Evolutionary conservation across 2,797 vertebrate genomes (phyloP).

Genomic region (Eurystomus glaucurus): DNA sequence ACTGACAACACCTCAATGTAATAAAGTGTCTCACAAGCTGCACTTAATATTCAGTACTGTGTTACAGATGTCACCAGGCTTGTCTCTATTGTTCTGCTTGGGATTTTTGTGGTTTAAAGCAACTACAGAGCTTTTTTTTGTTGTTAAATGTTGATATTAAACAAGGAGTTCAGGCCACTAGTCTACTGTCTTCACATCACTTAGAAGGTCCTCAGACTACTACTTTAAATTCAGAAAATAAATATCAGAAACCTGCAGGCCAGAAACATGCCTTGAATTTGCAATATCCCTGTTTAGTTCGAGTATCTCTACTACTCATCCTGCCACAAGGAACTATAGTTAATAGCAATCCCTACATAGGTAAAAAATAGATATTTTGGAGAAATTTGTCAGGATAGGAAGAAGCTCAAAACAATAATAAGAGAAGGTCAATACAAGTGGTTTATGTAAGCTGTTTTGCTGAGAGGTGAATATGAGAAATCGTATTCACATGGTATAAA

Average conservation of each 20-base stretch:
- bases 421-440: background rate
- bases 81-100: background rate
- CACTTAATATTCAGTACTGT: background rate
- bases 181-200: background rate
- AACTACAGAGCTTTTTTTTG: background rate
- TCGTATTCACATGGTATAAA: background rate
- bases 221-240: background rate
- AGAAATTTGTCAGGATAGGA: background rate
- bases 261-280: background rate
- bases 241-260: background rate
- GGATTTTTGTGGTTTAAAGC: background rate
- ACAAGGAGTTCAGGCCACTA: background rate
- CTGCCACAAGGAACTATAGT: background rate
- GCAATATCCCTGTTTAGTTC: background rate
- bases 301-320: background rate
- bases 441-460: background rate
- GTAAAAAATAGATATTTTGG: background rate
- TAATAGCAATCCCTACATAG: background rate
- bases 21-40: background rate
- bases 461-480: background rate
- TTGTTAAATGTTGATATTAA: background rate
- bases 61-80: background rate
- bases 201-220: background rate
- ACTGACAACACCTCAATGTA: background rate
- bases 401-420: fast-evolving